phyloP scores from a whole-genome alignment of 2,797 vertebrate species.

The Pangasius djambal region DNA sequence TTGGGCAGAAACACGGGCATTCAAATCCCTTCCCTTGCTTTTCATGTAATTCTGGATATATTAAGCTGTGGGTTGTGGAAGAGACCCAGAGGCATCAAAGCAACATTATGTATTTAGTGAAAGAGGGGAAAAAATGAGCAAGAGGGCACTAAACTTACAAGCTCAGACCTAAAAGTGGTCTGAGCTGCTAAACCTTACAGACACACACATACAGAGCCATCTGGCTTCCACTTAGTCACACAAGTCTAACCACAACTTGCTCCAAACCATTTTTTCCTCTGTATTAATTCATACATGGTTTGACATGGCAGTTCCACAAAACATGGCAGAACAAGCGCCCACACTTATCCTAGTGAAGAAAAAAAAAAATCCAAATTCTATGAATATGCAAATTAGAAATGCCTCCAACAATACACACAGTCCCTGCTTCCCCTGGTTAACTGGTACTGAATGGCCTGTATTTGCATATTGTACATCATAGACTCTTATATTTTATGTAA shows the following conservation, averaged over 20 bases:
- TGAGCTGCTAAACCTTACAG: constrained; percentile 4
- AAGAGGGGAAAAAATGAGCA: background rate
- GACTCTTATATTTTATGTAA: background rate
- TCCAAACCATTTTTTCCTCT: background rate
- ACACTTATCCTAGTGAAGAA: constrained; percentile 23
- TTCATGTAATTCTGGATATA: constrained; percentile 15
- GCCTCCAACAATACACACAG: constrained; percentile 18
- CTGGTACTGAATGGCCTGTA: background rate
- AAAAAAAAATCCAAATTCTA: constrained; percentile 9
- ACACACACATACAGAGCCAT: constrained; percentile 8
- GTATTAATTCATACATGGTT: background rate
- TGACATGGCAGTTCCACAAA: constrained; percentile 31
- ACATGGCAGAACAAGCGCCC: constrained; percentile 30
- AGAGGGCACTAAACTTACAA: constrained; percentile 47
- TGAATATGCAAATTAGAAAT: constrained; percentile 24
- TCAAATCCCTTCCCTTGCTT: constrained; percentile 1
- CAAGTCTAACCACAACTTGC: constrained; percentile 1
- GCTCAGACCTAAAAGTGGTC: constrained; percentile 18
- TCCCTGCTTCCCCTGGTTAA: background rate
- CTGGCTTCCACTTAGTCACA: background rate
- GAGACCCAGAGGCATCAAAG: constrained; percentile 23
- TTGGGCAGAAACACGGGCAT: background rate
- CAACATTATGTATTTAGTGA: constrained; percentile 13
- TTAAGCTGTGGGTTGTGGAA: constrained; percentile 5
- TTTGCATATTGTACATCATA: constrained; percentile 20